Evolutionary conservation across 2,797 vertebrate species (phyloP).

Genomic region (Octomys mimax): DNA sequence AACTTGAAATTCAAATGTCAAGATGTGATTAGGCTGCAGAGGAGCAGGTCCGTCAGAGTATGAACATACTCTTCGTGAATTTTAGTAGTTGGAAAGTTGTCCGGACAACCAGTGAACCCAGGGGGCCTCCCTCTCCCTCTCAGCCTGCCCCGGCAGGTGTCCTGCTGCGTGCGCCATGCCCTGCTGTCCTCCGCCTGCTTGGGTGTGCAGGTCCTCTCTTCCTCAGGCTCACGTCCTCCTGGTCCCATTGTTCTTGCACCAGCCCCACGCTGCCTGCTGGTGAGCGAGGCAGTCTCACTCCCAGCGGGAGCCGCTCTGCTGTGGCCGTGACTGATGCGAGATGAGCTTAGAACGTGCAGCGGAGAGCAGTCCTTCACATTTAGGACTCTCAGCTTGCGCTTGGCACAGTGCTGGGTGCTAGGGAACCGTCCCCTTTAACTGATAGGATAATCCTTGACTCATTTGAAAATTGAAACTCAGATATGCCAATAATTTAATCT

Average conservation of each 20-base stretch:
- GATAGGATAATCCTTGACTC: background rate
- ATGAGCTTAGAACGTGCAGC: background rate
- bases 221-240: background rate
- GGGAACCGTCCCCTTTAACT: background rate
- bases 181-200: background rate
- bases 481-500: background rate
- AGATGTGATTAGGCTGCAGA: slow-evolving; percentile 56
- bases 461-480: background rate
- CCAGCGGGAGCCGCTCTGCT: background rate
- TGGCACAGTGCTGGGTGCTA: background rate
- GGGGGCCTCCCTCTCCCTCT: background rate
- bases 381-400: too few species aligned
- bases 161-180: background rate
- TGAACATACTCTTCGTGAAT: background rate
- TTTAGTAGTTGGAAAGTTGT: background rate
- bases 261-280: background rate
- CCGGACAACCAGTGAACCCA: background rate
- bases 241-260: background rate
- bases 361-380: background rate
- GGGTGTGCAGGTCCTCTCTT: fast-evolving
- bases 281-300: background rate
- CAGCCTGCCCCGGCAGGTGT: background rate
- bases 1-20: slow-evolving; percentile 76
- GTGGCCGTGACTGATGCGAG: background rate
- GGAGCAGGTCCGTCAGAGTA: background rate